phyloP scores from a whole-genome alignment of 2,888 invertebrate species.

The Macroteleia sp. region DNA sequence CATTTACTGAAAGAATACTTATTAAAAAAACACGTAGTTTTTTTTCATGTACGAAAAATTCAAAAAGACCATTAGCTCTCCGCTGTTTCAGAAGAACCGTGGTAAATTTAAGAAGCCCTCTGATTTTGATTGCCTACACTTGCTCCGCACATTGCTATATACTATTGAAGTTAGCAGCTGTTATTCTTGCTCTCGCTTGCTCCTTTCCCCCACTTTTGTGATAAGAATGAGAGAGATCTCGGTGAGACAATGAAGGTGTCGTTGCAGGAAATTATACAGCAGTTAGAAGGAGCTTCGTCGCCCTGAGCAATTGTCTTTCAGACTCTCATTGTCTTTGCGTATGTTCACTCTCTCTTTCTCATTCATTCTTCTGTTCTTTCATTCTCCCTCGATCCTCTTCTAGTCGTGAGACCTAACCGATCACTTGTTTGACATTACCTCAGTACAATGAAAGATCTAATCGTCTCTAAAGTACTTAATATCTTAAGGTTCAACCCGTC shows the following conservation, averaged over 20 bases:
- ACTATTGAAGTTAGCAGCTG: slow-evolving; percentile 55
- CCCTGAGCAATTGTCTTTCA: slow-evolving; percentile 82
- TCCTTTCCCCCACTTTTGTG: slow-evolving; percentile 58
- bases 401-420: slow-evolving; percentile 66
- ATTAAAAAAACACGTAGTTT: too few species aligned
- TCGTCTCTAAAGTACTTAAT: slow-evolving; percentile 84
- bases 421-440: slow-evolving; percentile 82
- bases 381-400: slow-evolving; percentile 38
- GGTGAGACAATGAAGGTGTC: slow-evolving; percentile 83
- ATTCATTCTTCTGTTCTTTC: slow-evolving; percentile 47
- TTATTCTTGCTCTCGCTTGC: slow-evolving; percentile 52
- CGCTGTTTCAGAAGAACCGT: too few species aligned
- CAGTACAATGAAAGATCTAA: slow-evolving; percentile 83
- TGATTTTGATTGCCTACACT: slow-evolving; percentile 50
- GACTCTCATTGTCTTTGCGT: slow-evolving; percentile 64
- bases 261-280: slow-evolving; percentile 85
- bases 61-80: too few species aligned
- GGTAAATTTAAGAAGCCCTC: slow-evolving; percentile 31
- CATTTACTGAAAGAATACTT: too few species aligned
- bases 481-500: slow-evolving; percentile 81
- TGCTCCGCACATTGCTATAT: slow-evolving; percentile 31
- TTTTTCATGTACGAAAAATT: too few species aligned
- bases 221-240: slow-evolving; percentile 82
- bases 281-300: slow-evolving; percentile 81
- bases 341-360: slow-evolving; percentile 41